Evolutionary conservation across 2,888 invertebrate genomes (phyloP), one percentile per base, ranked within the genome.

Genomic region (Drosophila ustulata): DNA sequence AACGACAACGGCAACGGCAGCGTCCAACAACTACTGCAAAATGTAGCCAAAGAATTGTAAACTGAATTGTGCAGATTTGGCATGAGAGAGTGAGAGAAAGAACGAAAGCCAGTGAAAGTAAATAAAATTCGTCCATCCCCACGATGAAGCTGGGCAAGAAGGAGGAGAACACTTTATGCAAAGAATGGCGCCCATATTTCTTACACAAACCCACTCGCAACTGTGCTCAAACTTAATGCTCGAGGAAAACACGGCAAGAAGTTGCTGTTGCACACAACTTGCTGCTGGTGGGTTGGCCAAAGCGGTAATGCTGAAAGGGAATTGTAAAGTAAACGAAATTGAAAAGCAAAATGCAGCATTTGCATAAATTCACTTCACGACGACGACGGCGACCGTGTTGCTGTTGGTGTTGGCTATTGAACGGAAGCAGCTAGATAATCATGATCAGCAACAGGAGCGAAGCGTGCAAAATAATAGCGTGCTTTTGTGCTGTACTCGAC

Each of bases 301-400:
- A 41, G n/a, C 37, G 37, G 37, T 37, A 37, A 37, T 37, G 37
- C 49, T 39, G 55, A 70, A 74, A 66, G 49, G 55, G 66, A 64
- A 82, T 69, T 66, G 75, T 71, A 71, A 84, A 72, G 66, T 71
- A 66, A 75, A 72, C 51, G 67, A 85, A 88, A 88, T 84, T 82
- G 88, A 88, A 84, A 84, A 85, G 88, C 86, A 77, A 88, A 86
- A 80, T 82, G 78, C 77, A 70, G 72, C 72, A 87, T 89, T 89
- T 89, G 84, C 89, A 88, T 88, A 89, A 84, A 82, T 82, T 80
- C 72, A 66, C 62, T 67, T 66, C 49, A 67, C 37, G 50, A 46
- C 8, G 39, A 30, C 25, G 28, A 7, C 9, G 32, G 9, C n/a
- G 23, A n/a, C 55, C 13, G 6, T 9, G 61, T 25, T 45, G 55